Percentiles rank a stretch among this genome's conserved stretches.
phyloP scores from a whole-genome alignment of 2,888 invertebrate species.

The Apamea crenata region DNA sequence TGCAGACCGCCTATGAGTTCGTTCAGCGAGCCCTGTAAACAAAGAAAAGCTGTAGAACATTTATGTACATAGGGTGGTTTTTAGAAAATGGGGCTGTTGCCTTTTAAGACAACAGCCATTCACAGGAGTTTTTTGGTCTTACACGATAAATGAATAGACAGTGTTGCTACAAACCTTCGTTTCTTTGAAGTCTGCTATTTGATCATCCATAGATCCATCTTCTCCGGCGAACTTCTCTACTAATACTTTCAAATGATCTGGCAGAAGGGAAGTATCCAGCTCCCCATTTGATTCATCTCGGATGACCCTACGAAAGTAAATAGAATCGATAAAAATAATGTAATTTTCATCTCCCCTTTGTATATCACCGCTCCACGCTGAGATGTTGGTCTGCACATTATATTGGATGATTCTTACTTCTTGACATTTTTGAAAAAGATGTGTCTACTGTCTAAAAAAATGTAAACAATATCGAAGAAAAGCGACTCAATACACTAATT shows the following conservation, averaged over 20 bases:
- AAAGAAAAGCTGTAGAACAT: constrained; percentile 10
- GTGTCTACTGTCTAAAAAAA: neutral
- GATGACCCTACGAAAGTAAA: constrained; percentile 77
- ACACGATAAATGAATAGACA: neutral
- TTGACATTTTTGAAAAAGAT: neutral
- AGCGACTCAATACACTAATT: neutral
- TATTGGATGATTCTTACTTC: neutral
- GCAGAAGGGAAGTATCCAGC: constrained; percentile 80
- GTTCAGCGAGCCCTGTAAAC: constrained; percentile 77
- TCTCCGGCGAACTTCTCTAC: constrained; percentile 81
- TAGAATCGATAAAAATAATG: neutral
- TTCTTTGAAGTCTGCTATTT: constrained; percentile 82
- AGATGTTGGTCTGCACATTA: neutral
- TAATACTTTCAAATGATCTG: constrained; percentile 81
- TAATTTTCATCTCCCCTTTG: neutral
- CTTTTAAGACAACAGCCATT: no score
- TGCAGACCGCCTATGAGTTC: constrained; percentile 84
- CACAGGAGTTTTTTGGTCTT: neutral
- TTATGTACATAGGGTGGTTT: neutral
- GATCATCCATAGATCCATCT: constrained; percentile 76
- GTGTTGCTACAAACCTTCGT: constrained; percentile 74
- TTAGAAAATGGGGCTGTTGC: neutral
- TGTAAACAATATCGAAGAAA: neutral
- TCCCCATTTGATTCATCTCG: constrained; percentile 76
- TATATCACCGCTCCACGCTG: neutral